A percentile compares a stretch with the other conserved stretches of the same genome.
Conservation (phyloP, 1,140 invertebrate species). For the Gonioctena quinquepunctata region DNA sequence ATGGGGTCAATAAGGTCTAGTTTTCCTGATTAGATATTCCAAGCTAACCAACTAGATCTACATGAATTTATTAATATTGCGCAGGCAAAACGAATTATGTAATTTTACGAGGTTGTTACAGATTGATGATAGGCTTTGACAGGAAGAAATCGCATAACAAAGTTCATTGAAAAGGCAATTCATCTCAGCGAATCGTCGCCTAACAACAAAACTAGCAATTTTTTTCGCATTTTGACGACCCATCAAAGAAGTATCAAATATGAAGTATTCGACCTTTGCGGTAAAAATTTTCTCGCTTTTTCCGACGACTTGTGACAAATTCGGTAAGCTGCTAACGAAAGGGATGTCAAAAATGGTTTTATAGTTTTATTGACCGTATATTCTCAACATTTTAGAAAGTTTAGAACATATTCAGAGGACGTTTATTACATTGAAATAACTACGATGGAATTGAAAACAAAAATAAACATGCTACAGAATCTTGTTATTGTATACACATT, state of each 20-base stretch:
- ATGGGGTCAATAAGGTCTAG: too few relatives aligned
- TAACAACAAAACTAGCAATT: not conserved
- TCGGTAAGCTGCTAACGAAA: not conserved
- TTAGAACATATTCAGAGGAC: not conserved
- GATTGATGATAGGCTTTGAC: not conserved
- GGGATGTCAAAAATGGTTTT: not conserved
- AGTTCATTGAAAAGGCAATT: not conserved
- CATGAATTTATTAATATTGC: not conserved
- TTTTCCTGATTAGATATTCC: not conserved
- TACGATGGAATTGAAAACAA: not conserved
- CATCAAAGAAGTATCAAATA: not conserved
- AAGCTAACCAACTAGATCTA: not conserved
- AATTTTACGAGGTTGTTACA: not conserved
- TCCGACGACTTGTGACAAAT: not conserved
- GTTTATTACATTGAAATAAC: not conserved
- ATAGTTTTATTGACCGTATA: not conserved
- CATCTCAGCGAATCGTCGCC: not conserved
- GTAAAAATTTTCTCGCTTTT: not conserved
- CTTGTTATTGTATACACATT: not conserved
- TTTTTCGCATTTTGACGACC: not conserved
- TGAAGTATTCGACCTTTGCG: not conserved
- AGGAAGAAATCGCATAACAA: not conserved
- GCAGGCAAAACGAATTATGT: not conserved
- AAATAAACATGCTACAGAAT: not conserved
- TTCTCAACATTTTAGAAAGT: not conserved